Evolutionary conservation across 2,797 vertebrate species (phyloP).

Genomic region (Sandelia bainsii): DNA sequence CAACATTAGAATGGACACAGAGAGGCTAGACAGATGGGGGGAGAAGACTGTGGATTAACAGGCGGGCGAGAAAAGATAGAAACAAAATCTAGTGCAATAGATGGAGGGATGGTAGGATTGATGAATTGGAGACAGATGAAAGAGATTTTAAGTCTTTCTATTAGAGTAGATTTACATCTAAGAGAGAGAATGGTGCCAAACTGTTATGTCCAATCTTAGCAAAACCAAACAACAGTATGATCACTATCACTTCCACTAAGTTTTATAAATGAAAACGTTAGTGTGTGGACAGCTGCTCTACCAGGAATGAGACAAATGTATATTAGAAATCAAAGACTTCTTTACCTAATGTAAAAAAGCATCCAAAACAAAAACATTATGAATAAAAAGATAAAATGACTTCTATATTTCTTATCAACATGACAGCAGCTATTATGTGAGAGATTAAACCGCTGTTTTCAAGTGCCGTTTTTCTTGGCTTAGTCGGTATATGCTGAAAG

Average conservation of each 20-base stretch:
- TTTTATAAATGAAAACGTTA: not conserved
- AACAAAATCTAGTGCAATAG: slow-evolving; percentile 18
- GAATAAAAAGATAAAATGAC: not conserved
- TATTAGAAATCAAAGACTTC: not conserved
- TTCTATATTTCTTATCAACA: slow-evolving; percentile 9
- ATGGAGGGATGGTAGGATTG: slow-evolving; percentile 20
- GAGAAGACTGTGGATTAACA: slow-evolving; percentile 49
- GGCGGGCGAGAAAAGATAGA: slow-evolving; percentile 40
- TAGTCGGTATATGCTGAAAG: not conserved
- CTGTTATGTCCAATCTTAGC: not conserved
- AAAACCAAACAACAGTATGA: slow-evolving; percentile 18
- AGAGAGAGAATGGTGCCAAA: not conserved
- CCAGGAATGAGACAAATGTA: not conserved
- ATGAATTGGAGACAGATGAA: slow-evolving; percentile 30
- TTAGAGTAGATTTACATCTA: slow-evolving; percentile 5
- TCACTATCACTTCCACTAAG: slow-evolving; percentile 5
- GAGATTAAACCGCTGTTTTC: slow-evolving; percentile 2
- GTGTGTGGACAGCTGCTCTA: not conserved
- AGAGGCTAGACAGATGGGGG: slow-evolving; percentile 48
- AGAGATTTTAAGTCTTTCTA: slow-evolving; percentile 8
- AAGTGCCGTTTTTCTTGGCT: slow-evolving; percentile 4
- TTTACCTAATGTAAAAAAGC: not conserved
- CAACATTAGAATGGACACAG: slow-evolving; percentile 52
- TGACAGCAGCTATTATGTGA: slow-evolving; percentile 4
- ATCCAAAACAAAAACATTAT: not conserved